Evolutionary conservation across 2,113 vertebrate genomes (phyloP).

Genomic region (Aplodontia rufa): DNA sequence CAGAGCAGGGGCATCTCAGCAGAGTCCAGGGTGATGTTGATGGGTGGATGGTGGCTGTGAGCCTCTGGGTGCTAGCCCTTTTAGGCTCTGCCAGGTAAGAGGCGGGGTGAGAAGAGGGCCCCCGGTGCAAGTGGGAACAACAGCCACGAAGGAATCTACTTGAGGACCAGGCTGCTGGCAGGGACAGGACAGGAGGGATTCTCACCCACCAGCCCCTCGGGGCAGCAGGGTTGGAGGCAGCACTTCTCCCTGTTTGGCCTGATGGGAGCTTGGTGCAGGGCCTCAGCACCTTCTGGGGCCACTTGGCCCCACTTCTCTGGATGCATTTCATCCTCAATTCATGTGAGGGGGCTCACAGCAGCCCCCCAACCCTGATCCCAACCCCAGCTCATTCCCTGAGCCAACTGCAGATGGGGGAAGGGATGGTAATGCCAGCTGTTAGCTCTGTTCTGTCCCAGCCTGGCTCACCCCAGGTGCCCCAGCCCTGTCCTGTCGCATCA

Average conservation of each 20-base stretch:
- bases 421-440: neutral
- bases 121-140: neutral
- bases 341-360: neutral
- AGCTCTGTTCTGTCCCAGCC: neutral
- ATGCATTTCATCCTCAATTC: too few species aligned
- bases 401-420: neutral
- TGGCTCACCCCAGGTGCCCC: neutral
- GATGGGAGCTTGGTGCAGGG: neutral
- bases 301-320: rapidly evolving
- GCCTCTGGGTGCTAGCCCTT: neutral
- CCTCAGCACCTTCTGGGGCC: neutral
- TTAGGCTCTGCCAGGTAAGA: neutral
- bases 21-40: too few species aligned
- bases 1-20: neutral
- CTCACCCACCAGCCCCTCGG: neutral
- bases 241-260: neutral
- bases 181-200: neutral
- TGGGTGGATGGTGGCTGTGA: too few species aligned
- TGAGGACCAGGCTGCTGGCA: neutral
- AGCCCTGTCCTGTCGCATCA: neutral
- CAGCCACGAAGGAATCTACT: rapidly evolving
- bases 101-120: too few species aligned
- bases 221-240: neutral
- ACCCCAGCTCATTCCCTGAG: neutral
- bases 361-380: neutral